Evolutionary conservation across 2,113 vertebrate species (phyloP).

Genomic region (Pluvialis apricaria): DNA sequence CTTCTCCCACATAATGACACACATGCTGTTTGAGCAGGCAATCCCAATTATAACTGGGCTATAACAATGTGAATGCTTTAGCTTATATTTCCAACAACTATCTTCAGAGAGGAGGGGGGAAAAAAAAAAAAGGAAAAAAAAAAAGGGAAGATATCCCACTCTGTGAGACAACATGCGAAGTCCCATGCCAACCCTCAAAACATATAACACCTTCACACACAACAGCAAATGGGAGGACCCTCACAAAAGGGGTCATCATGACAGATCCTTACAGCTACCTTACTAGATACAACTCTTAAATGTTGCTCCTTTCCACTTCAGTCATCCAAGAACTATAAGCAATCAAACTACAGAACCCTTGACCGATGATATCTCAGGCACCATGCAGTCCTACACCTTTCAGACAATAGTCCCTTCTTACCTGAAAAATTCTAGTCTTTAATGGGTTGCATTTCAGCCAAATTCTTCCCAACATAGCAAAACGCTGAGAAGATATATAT

Average conservation of each 20-base stretch:
- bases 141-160: neutral
- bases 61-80: neutral
- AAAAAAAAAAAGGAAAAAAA: neutral
- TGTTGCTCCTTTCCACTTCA: neutral
- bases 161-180: neutral
- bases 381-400: rapidly evolving
- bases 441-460: neutral
- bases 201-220: rapidly evolving
- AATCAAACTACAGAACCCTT: neutral
- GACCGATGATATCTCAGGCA: neutral
- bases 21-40: neutral
- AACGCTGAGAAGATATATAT: neutral
- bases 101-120: neutral
- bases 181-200: neutral
- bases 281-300: neutral
- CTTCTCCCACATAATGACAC: neutral
- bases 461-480: neutral
- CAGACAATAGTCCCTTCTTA: neutral
- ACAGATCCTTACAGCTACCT: neutral
- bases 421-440: neutral
- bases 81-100: neutral
- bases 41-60: neutral
- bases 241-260: neutral
- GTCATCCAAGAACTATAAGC: neutral
- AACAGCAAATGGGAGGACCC: neutral